These are phyloP conservation scores for Cylindroiulus punctatus DNA, from an alignment of 2,888 invertebrate genomes.

Conservation along the genomic window DNA sequence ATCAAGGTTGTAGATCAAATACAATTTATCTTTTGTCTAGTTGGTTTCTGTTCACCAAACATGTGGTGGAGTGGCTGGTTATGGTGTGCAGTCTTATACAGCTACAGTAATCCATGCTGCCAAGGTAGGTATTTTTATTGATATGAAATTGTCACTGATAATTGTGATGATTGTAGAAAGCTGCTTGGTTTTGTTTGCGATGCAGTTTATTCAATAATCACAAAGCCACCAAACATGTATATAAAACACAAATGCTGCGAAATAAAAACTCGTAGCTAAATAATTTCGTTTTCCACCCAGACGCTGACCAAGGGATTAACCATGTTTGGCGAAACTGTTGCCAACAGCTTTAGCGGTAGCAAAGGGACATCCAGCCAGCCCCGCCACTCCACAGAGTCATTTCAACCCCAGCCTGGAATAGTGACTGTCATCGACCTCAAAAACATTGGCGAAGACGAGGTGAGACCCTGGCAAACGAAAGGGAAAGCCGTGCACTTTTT, in stretches of 20 bases:
- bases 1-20: not conserved
- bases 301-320: conserved; percentile 79
- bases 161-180: too few relatives aligned
- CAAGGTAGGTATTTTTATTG: conserved; percentile 69
- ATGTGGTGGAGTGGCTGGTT: conserved; percentile 69
- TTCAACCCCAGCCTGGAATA: conserved; percentile 85
- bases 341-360: conserved; percentile 83
- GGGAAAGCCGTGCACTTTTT: not conserved
- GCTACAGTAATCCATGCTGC: conserved; percentile 95
- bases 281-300: conserved; percentile 61
- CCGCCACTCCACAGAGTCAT: conserved; percentile 65
- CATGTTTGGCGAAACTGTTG: conserved; percentile 85
- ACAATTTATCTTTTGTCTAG: conserved; percentile 60
- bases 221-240: too few relatives aligned
- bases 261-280: not conserved
- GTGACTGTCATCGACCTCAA: conserved; percentile 82
- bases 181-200: conserved; percentile 2
- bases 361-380: not conserved
- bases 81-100: conserved; percentile 81
- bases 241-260: not conserved
- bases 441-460: conserved; percentile 60
- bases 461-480: not conserved
- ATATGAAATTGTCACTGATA: too few relatives aligned
- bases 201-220: too few relatives aligned
- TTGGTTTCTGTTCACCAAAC: conserved; percentile 66